Conservation (phyloP, 1,140 invertebrate genomes). For the Babylonia areolata region DNA sequence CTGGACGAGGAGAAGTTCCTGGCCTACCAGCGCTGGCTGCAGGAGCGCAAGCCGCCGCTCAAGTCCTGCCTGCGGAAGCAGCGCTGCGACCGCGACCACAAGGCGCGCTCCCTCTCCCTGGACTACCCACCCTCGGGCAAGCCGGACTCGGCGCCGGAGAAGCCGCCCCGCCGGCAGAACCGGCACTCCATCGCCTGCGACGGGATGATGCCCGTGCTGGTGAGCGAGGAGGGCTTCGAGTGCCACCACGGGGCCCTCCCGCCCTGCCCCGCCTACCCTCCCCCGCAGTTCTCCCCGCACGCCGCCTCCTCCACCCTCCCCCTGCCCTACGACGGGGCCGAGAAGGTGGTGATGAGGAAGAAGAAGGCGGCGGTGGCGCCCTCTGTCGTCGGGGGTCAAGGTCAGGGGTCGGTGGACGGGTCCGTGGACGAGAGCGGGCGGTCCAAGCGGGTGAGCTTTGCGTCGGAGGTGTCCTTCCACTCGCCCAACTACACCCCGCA, state of each 20-base stretch:
- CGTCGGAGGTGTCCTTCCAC: constrained; percentile 71
- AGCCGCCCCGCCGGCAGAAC: constrained; percentile 53
- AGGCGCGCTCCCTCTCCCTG: constrained; percentile 16
- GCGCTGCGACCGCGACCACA: constrained; percentile 9
- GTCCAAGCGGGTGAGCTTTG: constrained; percentile 71
- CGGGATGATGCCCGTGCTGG: constrained; percentile 61
- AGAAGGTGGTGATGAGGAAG: constrained; percentile 42
- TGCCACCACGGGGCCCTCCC: not conserved
- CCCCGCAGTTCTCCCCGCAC: not conserved
- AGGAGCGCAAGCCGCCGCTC: constrained; percentile 67
- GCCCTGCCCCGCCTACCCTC: not conserved
- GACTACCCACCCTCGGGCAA: constrained; percentile 29
- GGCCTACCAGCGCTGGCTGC: constrained; percentile 47
- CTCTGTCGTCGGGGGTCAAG: not conserved
- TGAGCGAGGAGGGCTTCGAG: constrained; percentile 51
- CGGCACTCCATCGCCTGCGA: constrained; percentile 71
- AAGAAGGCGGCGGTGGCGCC: constrained; percentile 34
- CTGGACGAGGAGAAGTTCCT: constrained; percentile 42
- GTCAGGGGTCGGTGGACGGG: constrained; percentile 12
- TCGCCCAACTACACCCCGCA: constrained; percentile 65
- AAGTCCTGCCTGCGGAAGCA: constrained; percentile 71
- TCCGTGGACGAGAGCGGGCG: constrained; percentile 50
- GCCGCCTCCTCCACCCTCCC: not conserved
- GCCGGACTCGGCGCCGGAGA: constrained; percentile 51
- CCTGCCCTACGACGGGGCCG: not conserved